These are phyloP conservation scores for Ennomos erosarius DNA, from an alignment of 2,888 invertebrate genomes.

Conservation along the genomic window DNA sequence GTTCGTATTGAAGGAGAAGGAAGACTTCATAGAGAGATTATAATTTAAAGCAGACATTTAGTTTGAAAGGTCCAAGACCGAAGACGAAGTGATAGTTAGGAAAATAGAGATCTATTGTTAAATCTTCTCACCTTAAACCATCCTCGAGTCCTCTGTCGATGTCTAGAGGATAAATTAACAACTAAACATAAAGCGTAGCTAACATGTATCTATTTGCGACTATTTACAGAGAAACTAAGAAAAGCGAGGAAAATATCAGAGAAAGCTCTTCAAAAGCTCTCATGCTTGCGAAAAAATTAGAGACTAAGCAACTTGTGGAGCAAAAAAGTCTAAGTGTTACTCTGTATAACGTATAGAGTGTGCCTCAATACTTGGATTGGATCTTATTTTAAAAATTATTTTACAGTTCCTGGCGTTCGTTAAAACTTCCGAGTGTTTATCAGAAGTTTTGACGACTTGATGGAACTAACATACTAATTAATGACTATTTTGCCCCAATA, in stretches of 20 bases:
- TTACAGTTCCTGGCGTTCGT: neutral
- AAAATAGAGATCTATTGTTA: constrained; percentile 40
- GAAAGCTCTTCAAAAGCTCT: constrained; percentile 39
- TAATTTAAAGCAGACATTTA: constrained; percentile 23
- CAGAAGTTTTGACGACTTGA: constrained; percentile 14
- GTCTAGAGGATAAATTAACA: constrained; percentile 64
- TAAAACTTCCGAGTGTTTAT: neutral
- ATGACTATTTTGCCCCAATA: constrained; percentile 38
- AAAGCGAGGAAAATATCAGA: constrained; percentile 43
- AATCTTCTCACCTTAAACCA: constrained; percentile 63
- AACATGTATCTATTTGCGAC: constrained; percentile 47
- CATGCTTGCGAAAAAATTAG: constrained; percentile 41
- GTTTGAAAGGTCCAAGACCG: constrained; percentile 31
- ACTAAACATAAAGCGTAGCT: constrained; percentile 61
- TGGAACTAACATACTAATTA: neutral
- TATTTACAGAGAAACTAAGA: constrained; percentile 43
- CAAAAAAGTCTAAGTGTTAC: constrained; percentile 38
- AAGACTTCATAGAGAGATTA: constrained; percentile 14
- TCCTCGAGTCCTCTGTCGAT: constrained; percentile 57
- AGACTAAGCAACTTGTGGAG: constrained; percentile 37
- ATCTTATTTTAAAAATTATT: neutral
- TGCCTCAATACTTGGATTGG: neutral
- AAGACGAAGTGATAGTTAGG: constrained; percentile 39
- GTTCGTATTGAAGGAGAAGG: constrained; percentile 16
- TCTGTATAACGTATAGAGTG: constrained; percentile 22